Evolutionary conservation across 2,797 vertebrate genomes (phyloP), one percentile per base, ranked within the genome.

Genomic region (Pelochelys cantorii): DNA sequence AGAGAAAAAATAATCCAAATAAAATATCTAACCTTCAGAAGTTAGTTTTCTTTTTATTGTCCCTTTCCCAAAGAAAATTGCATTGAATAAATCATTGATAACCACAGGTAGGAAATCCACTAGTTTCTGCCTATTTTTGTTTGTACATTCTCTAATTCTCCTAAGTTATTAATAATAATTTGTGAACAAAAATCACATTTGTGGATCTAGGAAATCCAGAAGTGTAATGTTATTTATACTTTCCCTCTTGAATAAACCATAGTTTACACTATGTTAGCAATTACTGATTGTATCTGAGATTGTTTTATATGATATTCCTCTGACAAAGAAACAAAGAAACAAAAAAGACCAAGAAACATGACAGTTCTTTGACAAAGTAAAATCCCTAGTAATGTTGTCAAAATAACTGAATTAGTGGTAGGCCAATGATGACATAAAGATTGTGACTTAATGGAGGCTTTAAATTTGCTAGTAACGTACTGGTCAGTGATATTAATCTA

Each of bases 141-240:
- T 91, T 90, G 79, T 80, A 59, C 12, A 89, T 4, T 87, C 15
- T 89, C 56, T 94, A 94, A 94, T 94, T 96, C 81, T 74, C 86
- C 84, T 81, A 82, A 68, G 74, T 92, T 94, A 90, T 95, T 96
- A 95, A 89, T 92, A 96, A 94, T 93, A 92, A 93, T 94, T 97
- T 97, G 86, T 90, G 78, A 91, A 88, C 81, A 92, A 94, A 94
- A 95, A 48, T n/a, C 54, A 55, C 86, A 12, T 84, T 86, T 92
- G 48, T 78, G 25, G 75, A 34, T 57, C 1, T 37, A 91, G 37
- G 42, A 94, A 31, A 94, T 60, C 54, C 12, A 81, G 92, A 90
- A 83, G 48, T 34, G 3, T 77, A 90, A 83, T 80, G 13, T 2
- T 34, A 84, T 94, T 90, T 88, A 80, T 94, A 93, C 5, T 84